Conservation (phyloP, 2,888 invertebrate genomes). For the Cheiracanthium punctorium region DNA sequence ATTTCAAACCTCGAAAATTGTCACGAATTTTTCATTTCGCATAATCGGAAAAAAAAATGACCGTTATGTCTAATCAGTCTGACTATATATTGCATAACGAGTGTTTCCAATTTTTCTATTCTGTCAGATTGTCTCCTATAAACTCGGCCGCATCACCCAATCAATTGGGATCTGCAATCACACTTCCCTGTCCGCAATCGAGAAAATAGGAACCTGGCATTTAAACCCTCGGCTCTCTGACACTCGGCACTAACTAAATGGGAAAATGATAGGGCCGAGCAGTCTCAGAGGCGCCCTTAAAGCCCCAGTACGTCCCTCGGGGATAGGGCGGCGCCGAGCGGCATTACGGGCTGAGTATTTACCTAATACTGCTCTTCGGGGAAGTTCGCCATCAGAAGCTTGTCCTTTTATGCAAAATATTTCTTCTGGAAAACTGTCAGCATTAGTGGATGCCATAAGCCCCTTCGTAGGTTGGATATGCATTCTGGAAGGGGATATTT, state of each 20-base stretch:
- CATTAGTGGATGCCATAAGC: constrained; percentile 53
- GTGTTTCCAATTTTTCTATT: no score
- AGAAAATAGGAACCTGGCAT: background rate
- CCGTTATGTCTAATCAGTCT: no score
- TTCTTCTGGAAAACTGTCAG: constrained; percentile 66
- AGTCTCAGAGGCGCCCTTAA: constrained; percentile 57
- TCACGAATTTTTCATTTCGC: no score
- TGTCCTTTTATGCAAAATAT: constrained; percentile 70
- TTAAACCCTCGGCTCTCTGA: constrained; percentile 1
- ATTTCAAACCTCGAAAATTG: no score
- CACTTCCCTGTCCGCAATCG: background rate
- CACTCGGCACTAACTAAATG: constrained; percentile 42
- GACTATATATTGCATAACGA: no score
- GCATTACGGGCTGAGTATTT: constrained; percentile 65
- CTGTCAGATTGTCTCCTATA: no score
- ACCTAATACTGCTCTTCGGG: constrained; percentile 52
- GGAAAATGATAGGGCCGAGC: constrained; percentile 58
- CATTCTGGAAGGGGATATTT: constrained; percentile 31
- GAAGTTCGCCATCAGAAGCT: constrained; percentile 18
- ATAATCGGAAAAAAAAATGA: no score
- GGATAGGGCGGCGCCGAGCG: constrained; percentile 47
- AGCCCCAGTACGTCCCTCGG: constrained; percentile 43
- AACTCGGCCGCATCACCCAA: background rate
- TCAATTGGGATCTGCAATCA: constrained; percentile 7
- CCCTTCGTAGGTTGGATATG: constrained; percentile 45